Evolutionary conservation across 2,797 vertebrate genomes (phyloP).

Genomic region (Centropyge bicolor): DNA sequence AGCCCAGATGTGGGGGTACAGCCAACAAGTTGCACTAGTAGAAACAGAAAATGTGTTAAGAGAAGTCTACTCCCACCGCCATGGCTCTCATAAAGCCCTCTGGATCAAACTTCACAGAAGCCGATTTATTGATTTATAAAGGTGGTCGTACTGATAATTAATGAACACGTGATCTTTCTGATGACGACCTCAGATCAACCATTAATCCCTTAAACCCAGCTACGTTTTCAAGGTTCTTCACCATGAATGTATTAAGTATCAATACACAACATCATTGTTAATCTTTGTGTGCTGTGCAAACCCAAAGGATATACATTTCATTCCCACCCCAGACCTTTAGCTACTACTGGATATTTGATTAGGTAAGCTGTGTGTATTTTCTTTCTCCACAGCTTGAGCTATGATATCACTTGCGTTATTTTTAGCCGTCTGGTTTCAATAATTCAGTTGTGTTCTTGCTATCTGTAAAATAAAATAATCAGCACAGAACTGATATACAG

Average conservation of each 20-base stretch:
- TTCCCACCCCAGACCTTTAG: slow-evolving; percentile 43
- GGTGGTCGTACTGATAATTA: background rate
- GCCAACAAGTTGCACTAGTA: slow-evolving; percentile 82
- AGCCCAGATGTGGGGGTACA: slow-evolving; percentile 69
- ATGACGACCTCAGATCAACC: slow-evolving; percentile 15
- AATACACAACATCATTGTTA: slow-evolving; percentile 23
- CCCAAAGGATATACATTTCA: slow-evolving; percentile 27
- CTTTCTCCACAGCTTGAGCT: slow-evolving; percentile 46
- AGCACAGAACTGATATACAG: slow-evolving; percentile 43
- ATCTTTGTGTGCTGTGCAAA: slow-evolving; percentile 44
- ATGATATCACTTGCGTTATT: slow-evolving; percentile 69
- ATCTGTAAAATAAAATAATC: slow-evolving; percentile 57
- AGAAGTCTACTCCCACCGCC: slow-evolving; percentile 69
- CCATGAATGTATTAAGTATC: slow-evolving; percentile 42
- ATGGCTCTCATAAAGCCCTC: slow-evolving; percentile 73
- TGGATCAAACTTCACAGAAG: slow-evolving; percentile 5
- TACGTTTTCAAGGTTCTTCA: slow-evolving; percentile 39
- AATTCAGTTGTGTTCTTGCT: slow-evolving; percentile 60
- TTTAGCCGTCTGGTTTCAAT: slow-evolving; percentile 69
- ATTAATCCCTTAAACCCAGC: slow-evolving; percentile 48
- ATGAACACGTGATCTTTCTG: background rate
- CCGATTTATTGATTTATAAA: slow-evolving; percentile 12
- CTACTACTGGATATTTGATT: slow-evolving; percentile 56
- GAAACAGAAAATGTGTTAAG: slow-evolving; percentile 87
- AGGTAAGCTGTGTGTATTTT: slow-evolving; percentile 30